Evolutionary conservation across 1,140 invertebrate species (phyloP), one percentile per base, ranked within the genome.

Genomic region (Globodera rostochiensis): DNA sequence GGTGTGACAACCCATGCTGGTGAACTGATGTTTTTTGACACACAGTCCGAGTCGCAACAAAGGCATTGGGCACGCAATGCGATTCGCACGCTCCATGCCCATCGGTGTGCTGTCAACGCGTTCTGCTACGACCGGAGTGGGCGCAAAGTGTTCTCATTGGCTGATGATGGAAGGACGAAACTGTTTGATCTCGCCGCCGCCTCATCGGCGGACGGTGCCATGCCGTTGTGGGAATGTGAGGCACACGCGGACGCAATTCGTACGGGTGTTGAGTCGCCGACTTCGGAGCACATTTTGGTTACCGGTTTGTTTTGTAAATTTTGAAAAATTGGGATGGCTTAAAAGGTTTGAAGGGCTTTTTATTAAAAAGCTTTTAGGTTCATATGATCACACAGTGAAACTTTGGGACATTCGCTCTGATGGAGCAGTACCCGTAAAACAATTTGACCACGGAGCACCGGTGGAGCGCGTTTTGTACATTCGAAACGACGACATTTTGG

Each of bases 371-470:
- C 49, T 88, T 87, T 80, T 85, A 90, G 97, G 96, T 66, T 94
- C 95, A n/a, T 98, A 98, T 91, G 97, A 98, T 91, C 94, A 95
- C 90, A 93, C 92, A 77, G 93, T 97, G 0, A 94, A 94, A 88
- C 91, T 98, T 90, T 98, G 94, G 92, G 97, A 99, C 90, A 93
- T 93, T 11, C 92, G 96, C 87, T 85, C 69, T 45, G 25, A 36
- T 1, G 13, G n/a, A 45, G 11, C 46, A 13, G 69, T 13, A 19
- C 19, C 46, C 46, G 36, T 71, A 71, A 47, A 45, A 6, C 69
- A 71, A 71, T 71, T 71, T 25, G 69, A 71, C 25, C 69, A 71
- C 25, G 46, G 69, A n/a, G 46, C 69, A 71, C 25, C 69, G 46
- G 69, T 45, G 46, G 69, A 71, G 19, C 69, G 46, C 9, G 36